phyloP scores from a whole-genome alignment of 2,797 vertebrate species.

The Nyctalus aviator region DNA sequence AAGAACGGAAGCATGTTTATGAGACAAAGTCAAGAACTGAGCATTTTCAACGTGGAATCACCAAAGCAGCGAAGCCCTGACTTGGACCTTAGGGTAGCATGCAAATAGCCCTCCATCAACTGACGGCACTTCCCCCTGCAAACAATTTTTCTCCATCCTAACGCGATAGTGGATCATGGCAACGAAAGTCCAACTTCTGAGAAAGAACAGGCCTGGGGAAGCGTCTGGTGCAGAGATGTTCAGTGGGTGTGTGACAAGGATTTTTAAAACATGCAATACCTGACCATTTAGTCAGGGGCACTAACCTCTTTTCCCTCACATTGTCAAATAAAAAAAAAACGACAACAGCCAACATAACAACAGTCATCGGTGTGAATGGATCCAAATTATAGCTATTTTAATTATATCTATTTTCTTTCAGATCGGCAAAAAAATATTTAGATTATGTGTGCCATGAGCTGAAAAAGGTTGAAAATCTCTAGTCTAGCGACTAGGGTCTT shows the following conservation, averaged over 20 bases:
- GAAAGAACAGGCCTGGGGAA: constrained; percentile 57
- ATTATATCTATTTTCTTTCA: not conserved
- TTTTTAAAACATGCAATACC: not conserved
- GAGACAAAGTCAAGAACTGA: not conserved
- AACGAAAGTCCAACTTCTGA: constrained; percentile 35
- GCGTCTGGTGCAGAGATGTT: not conserved
- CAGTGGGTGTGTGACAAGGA: not conserved
- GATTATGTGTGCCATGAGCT: not conserved
- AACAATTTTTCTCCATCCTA: not conserved
- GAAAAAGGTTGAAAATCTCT: not conserved
- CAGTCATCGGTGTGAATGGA: not conserved
- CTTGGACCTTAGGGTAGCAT: not conserved
- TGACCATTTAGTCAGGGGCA: not conserved
- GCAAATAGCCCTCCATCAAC: not conserved
- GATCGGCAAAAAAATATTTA: not conserved
- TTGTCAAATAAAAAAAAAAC: not conserved
- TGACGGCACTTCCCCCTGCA: not conserved
- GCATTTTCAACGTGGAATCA: not conserved
- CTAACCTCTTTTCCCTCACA: not conserved
- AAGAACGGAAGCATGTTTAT: not conserved
- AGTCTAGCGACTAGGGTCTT: constrained; percentile 36
- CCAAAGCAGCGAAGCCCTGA: not conserved
- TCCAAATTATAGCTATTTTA: not conserved
- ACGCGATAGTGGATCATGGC: not conserved
- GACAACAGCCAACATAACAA: not conserved